Conservation (phyloP, 1,140 invertebrate species). For the Plodia interpunctella region DNA sequence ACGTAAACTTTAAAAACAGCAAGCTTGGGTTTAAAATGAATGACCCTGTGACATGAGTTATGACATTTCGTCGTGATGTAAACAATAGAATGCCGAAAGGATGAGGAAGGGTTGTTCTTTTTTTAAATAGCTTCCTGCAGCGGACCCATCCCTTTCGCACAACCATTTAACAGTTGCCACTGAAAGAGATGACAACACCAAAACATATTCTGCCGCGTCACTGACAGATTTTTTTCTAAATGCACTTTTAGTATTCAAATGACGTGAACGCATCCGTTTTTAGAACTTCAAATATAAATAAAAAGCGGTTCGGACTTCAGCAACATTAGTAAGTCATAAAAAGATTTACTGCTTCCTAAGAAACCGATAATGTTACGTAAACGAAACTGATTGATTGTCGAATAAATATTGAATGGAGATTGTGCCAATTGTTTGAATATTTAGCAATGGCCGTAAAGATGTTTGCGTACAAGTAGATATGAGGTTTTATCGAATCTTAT, state of each 20-base stretch:
- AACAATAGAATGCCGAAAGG: conserved; percentile 68
- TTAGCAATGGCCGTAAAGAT: conserved; percentile 2
- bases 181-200: conserved; percentile 28
- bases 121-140: conserved; percentile 69
- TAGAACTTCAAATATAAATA: conserved; percentile 66
- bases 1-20: conserved; percentile 36
- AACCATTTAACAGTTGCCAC: conserved; percentile 11
- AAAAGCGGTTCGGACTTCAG: conserved; percentile 28
- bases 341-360: conserved; percentile 64
- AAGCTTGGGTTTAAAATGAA: conserved; percentile 32
- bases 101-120: conserved; percentile 72
- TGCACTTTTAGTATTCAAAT: conserved; percentile 71
- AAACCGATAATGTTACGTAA: conserved; percentile 30
- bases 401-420: conserved; percentile 6
- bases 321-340: conserved; percentile 57
- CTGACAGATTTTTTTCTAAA: conserved; percentile 43
- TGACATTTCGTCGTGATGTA: conserved; percentile 40
- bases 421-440: not conserved
- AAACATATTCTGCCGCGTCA: conserved; percentile 32
- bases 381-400: conserved; percentile 17
- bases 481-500: conserved; percentile 29
- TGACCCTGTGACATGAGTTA: conserved; percentile 25
- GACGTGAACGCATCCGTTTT: conserved; percentile 69
- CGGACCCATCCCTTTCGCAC: conserved; percentile 38
- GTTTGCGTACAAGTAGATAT: conserved; percentile 11